These are phyloP conservation scores for Asbolus verrucosus DNA, from an alignment of 1,140 invertebrate species.

Conservation along the genomic window DNA sequence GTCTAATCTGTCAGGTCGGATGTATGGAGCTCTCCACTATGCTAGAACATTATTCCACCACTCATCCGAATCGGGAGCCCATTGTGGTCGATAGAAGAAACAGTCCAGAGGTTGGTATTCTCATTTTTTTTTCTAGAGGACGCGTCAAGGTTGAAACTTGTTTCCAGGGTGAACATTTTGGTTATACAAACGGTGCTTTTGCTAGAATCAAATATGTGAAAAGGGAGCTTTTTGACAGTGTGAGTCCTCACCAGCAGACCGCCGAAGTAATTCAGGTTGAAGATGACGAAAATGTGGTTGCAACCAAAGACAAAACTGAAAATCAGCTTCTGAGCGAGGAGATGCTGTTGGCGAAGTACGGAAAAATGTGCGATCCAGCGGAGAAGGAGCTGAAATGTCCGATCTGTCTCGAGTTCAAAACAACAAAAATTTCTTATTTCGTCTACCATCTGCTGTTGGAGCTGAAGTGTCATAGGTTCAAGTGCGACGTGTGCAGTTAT, in stretches of 20 bases:
- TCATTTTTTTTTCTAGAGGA: too few species aligned
- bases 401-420: constrained; percentile 68
- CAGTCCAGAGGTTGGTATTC: not conserved
- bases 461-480: constrained; percentile 68
- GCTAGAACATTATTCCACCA: constrained; percentile 49
- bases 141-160: too few species aligned
- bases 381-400: too few species aligned
- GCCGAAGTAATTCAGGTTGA: too few species aligned
- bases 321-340: too few species aligned
- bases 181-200: not conserved
- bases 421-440: constrained; percentile 68
- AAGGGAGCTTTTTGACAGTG: not conserved
- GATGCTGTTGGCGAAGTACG: too few species aligned
- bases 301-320: too few species aligned
- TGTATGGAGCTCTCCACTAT: constrained; percentile 48
- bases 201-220: not conserved
- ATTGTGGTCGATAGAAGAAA: constrained; percentile 48
- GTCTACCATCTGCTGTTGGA: constrained; percentile 71
- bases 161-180: too few species aligned
- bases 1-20: constrained; percentile 51
- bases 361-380: too few species aligned
- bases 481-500: too few species aligned
- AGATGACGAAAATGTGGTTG: too few species aligned
- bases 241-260: not conserved
- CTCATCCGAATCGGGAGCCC: constrained; percentile 48